These are phyloP conservation scores for Ptychadena robeensis DNA, from an alignment of 2,797 vertebrate species.

Conservation along the genomic window DNA sequence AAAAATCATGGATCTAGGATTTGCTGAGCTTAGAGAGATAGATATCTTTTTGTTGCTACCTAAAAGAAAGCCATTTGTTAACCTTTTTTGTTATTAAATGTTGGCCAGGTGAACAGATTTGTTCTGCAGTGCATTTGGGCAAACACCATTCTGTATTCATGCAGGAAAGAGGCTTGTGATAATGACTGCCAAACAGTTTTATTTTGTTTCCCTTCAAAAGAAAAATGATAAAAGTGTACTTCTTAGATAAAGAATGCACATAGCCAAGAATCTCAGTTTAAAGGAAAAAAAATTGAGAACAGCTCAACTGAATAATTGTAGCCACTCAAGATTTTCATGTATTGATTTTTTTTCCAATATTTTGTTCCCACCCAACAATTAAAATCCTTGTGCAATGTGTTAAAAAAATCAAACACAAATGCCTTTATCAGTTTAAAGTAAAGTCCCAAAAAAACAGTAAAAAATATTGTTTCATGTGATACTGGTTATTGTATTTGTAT, in stretches of 20 bases:
- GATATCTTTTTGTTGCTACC: no score
- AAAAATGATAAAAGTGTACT: conserved; percentile 1
- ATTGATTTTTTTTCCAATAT: conserved; percentile 4
- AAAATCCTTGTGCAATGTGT: background rate
- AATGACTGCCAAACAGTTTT: conserved; percentile 1
- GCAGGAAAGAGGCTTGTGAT: background rate
- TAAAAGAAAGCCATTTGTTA: no score
- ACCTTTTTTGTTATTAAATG: background rate
- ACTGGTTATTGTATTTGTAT: no score
- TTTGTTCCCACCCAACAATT: no score
- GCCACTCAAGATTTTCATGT: background rate
- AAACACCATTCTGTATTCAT: background rate
- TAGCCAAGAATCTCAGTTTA: background rate
- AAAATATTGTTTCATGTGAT: no score
- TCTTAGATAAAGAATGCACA: no score
- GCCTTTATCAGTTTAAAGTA: no score
- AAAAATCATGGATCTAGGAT: no score
- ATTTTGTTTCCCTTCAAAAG: background rate
- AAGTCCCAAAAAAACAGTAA: no score
- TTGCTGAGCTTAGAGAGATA: no score
- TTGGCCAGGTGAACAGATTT: background rate
- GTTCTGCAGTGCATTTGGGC: background rate
- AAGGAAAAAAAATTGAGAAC: background rate
- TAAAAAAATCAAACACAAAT: background rate
- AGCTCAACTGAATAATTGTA: background rate